A percentile compares a stretch with the other conserved stretches of the same genome.
phyloP scores from a whole-genome alignment of 2,797 vertebrate species.

The Hemibagrus guttatus region DNA sequence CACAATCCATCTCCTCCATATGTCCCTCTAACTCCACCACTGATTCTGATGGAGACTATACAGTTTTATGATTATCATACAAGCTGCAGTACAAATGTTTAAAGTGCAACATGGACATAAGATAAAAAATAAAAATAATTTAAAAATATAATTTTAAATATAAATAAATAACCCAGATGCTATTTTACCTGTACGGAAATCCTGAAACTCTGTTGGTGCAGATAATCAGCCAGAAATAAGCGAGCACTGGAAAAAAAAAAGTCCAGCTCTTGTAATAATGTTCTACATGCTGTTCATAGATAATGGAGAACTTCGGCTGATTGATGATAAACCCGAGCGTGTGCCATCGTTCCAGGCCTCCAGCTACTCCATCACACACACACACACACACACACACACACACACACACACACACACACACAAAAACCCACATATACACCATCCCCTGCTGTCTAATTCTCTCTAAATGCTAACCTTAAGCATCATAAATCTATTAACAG shows the following conservation, averaged over 20 bases:
- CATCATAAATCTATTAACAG: neutral
- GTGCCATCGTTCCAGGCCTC: neutral
- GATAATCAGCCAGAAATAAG: conserved; percentile 25
- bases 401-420: neutral
- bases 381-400: too few relatives aligned
- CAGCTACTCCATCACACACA: neutral
- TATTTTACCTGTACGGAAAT: neutral
- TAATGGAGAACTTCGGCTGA: neutral
- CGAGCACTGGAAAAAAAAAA: neutral
- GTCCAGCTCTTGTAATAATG: neutral
- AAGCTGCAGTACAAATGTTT: neutral
- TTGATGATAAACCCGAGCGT: neutral
- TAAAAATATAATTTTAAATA: too few relatives aligned
- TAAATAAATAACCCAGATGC: neutral
- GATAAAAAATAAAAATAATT: neutral
- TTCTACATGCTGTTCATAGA: conserved; percentile 5
- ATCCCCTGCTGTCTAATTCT: neutral
- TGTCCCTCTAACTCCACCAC: neutral
- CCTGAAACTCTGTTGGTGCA: neutral
- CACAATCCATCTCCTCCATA: conserved; percentile 28
- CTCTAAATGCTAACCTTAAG: neutral
- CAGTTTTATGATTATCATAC: neutral
- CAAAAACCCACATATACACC: neutral
- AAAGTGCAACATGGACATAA: neutral
- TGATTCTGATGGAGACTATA: neutral